phyloP scores from a whole-genome alignment of 2,888 invertebrate genomes.

The Campaea margaritaria region DNA sequence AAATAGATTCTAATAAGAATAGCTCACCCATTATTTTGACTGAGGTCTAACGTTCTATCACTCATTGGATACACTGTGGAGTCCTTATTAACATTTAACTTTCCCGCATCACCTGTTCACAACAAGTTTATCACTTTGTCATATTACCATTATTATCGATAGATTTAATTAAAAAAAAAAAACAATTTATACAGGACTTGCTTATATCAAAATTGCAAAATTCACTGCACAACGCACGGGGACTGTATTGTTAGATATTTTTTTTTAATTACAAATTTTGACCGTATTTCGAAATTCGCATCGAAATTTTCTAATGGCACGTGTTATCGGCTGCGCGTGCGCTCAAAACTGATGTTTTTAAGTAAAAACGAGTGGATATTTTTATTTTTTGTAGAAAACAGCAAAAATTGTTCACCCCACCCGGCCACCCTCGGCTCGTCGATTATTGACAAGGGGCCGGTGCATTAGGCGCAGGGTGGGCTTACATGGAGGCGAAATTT shows the following conservation, averaged over 20 bases:
- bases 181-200: too few species aligned
- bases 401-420: conserved; percentile 76
- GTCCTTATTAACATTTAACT: conserved; percentile 59
- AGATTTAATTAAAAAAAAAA: too few species aligned
- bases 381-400: conserved; percentile 79
- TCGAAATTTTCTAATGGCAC: conserved; percentile 51
- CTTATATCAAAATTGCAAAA: too few species aligned
- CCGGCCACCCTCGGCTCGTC: conserved; percentile 64
- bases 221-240: too few species aligned
- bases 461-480: conserved; percentile 64
- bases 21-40: conserved; percentile 61
- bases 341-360: conserved; percentile 80
- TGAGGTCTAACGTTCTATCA: conserved; percentile 60
- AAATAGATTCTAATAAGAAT: conserved; percentile 60
- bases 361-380: conserved; percentile 77
- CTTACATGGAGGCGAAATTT: conserved; percentile 57
- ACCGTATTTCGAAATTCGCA: conserved; percentile 28
- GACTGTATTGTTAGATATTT: conserved; percentile 1
- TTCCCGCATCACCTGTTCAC: conserved; percentile 27
- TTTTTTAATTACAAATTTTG: conserved; percentile 7
- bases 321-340: conserved; percentile 75
- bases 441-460: conserved; percentile 78
- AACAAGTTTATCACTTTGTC: conserved; percentile 6
- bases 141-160: neutral
- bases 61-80: conserved; percentile 52